Conservation (phyloP, 2,888 invertebrate species). For the Acanthosepion pharaonis region DNA sequence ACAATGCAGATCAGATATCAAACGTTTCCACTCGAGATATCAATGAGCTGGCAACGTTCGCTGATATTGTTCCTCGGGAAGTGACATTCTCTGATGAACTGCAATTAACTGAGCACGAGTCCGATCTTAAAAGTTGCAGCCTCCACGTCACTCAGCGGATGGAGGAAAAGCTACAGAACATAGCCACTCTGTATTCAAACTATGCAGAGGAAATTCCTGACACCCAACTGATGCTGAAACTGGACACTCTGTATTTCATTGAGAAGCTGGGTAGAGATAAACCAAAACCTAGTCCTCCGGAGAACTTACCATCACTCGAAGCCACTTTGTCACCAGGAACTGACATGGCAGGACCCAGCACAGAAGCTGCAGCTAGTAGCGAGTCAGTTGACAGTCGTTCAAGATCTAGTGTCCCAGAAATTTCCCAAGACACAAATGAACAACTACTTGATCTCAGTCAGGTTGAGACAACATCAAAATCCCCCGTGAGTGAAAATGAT, state of each 20-base stretch:
- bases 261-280: conserved; percentile 18
- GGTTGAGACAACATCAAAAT: not conserved
- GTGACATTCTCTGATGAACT: conserved; percentile 36
- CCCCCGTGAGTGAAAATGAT: not conserved
- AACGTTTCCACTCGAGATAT: not conserved
- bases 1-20: not conserved
- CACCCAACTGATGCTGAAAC: not conserved
- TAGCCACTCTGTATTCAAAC: not conserved
- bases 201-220: conserved; percentile 41
- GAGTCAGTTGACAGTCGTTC: not conserved
- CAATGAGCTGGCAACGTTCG: not conserved
- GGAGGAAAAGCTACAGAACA: conserved; percentile 41
- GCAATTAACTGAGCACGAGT: not conserved
- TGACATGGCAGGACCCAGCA: not conserved
- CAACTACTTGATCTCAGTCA: not conserved
- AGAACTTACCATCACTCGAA: conserved; percentile 34
- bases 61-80: not conserved
- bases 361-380: not conserved
- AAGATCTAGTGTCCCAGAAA: not conserved
- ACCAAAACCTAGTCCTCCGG: not conserved
- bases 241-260: conserved; percentile 47
- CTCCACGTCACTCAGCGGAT: not conserved
- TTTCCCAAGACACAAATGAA: not conserved
- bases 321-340: not conserved
- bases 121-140: not conserved